phyloP scores from a whole-genome alignment of 2,888 invertebrate genomes.

The Eurytoma adleriae region DNA sequence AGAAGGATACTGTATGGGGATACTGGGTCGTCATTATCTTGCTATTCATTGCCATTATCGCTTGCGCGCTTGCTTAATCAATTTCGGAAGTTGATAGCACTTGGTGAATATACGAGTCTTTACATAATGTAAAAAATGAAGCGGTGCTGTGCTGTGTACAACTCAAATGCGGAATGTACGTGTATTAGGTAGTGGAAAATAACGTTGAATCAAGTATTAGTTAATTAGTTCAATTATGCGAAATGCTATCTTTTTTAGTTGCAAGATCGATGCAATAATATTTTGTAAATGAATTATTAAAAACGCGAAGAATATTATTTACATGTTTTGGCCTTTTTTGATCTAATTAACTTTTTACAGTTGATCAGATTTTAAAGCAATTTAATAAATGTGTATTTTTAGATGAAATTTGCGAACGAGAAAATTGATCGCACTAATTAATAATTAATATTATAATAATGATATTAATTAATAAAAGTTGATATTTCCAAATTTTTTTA shows the following conservation, averaged over 20 bases:
- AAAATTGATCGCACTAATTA: too few species aligned
- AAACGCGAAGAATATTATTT: not conserved
- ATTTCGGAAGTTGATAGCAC: not conserved
- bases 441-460: too few species aligned
- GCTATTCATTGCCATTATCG: slow-evolving; percentile 82
- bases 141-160: too few species aligned
- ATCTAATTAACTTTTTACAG: not conserved
- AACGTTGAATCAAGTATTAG: slow-evolving; percentile 20
- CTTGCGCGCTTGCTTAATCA: slow-evolving; percentile 76
- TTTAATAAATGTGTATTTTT: too few species aligned
- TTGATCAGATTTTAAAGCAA: too few species aligned
- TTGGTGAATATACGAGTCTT: too few species aligned
- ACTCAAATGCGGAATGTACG: too few species aligned
- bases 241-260: slow-evolving; percentile 8
- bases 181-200: not conserved
- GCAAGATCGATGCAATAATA: not conserved
- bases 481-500: too few species aligned
- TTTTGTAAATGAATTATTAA: slow-evolving; percentile 36
- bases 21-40: slow-evolving; percentile 86
- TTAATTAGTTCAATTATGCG: slow-evolving; percentile 9
- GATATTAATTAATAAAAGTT: too few species aligned
- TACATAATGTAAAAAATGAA: too few species aligned
- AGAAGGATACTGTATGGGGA: slow-evolving; percentile 84
- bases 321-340: not conserved
- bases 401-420: too few species aligned